phyloP scores from a whole-genome alignment of 2,888 invertebrate species.

The Pterobdella sp. region DNA sequence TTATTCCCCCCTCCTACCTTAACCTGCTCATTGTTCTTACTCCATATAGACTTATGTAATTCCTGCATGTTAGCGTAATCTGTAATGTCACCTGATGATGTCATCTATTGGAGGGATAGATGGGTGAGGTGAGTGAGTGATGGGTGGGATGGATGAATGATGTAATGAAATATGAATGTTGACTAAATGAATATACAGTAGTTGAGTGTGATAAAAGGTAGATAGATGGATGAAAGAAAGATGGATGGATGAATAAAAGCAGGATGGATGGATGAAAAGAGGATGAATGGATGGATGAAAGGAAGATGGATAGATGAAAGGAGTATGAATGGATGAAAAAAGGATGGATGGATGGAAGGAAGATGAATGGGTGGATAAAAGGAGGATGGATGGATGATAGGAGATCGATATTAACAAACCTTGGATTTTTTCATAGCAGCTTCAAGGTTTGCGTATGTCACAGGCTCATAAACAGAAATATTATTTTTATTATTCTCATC shows the following conservation, averaged over 20 bases:
- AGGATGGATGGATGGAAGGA: neutral
- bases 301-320: neutral
- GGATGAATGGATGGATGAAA: neutral
- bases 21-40: neutral
- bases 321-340: neutral
- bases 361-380: no score
- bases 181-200: neutral
- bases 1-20: conserved; percentile 3
- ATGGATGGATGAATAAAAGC: neutral
- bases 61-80: conserved; percentile 1
- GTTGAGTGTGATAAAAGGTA: neutral
- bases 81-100: neutral
- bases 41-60: neutral
- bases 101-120: neutral
- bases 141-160: neutral
- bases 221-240: neutral
- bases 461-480: no score
- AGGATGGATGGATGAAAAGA: neutral
- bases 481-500: no score
- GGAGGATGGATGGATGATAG: no score
- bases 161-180: neutral
- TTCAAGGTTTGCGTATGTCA: no score
- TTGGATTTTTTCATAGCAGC: no score
- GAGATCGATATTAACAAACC: no score
- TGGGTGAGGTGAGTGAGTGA: neutral